Evolutionary conservation across 2,888 invertebrate genomes (phyloP), one percentile per base, ranked within the genome.

Genomic region (Megaustenia siamemsis): DNA sequence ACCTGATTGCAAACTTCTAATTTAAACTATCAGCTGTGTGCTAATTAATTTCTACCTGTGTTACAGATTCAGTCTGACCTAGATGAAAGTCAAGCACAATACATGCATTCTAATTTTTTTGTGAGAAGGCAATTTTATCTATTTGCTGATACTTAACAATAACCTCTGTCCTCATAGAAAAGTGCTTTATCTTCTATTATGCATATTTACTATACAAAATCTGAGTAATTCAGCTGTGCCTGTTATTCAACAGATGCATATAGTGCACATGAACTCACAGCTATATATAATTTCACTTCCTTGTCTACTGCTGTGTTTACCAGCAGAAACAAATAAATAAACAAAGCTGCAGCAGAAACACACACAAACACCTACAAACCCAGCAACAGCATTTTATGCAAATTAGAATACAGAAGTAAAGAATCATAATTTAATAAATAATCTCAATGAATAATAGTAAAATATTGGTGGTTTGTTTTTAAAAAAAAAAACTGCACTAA

Each of bases 1-100:
- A 43, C 43, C 10, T 28, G 43, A 71, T n/a, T 71, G n/a, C 43
- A 24, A 21, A 18, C 40, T 38, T 71, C 28, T 28, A 71, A n/a
- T 6, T 6, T 21, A n/a, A 43, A 43, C 28, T 71, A 71, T 43
- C 43, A 71, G 71, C 43, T 71, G 43, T 28, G 43, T 71, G 10
- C 45, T n/a, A 71, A 63, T 15, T 63, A 63, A 3, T 43, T 28
- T 24, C 43, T 43, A 28, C 43, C 24, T 43, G 15, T 12, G 10
- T 38, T 15, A 28, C 24, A 63, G n/a, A 28, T 28, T 63, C 63
- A 63, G n/a, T 28, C 12, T 63, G 63, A 32, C 32, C 63, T 63
- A 63, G 63, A 63, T 63, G 32, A 63, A 71, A 71, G 71, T 28
- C 43, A 71, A 45, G 45, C 8, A 10, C n/a, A 71, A 43, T 12